Evolutionary conservation across 1,140 invertebrate species (phyloP).

Genomic region (Diorhabda carinulata): DNA sequence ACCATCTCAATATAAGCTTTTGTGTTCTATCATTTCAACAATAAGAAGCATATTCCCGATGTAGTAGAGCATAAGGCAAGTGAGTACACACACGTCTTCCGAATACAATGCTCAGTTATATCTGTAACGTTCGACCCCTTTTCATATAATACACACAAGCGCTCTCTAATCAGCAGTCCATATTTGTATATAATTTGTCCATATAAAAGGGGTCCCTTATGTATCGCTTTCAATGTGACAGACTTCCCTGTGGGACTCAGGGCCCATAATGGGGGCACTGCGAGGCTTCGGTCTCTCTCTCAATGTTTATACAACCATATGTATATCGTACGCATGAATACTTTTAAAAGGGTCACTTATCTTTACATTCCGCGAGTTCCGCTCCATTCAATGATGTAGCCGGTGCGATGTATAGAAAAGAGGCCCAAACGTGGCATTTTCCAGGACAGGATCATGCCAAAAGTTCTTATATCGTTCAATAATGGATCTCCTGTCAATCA

Average conservation of each 20-base stretch:
- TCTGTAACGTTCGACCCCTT: conserved; percentile 6
- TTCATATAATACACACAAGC: conserved; percentile 13
- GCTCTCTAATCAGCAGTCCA: conserved; percentile 45
- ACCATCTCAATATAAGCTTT: neutral
- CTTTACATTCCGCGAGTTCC: conserved; percentile 39
- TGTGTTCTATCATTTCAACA: neutral
- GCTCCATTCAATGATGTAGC: conserved; percentile 25
- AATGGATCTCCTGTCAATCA: no score
- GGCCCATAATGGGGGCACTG: conserved; percentile 22
- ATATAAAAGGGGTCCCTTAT: conserved; percentile 44
- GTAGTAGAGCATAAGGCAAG: neutral
- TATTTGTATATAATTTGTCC: conserved; percentile 50
- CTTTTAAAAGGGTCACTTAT: conserved; percentile 45
- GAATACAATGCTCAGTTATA: conserved; percentile 1
- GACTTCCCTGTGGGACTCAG: conserved; percentile 31
- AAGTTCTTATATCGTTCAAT: no score
- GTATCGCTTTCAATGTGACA: conserved; percentile 47
- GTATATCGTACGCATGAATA: conserved; percentile 46
- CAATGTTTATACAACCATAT: conserved; percentile 45
- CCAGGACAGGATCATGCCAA: neutral
- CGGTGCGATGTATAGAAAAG: neutral
- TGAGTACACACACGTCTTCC: neutral
- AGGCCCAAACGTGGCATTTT: neutral
- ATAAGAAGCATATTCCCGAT: conserved; percentile 2
- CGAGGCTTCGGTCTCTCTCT: neutral